A percentile compares a stretch with the other conserved stretches of the same genome.
Conservation (phyloP, 2,888 invertebrate genomes). For the Polia nebulosa region DNA sequence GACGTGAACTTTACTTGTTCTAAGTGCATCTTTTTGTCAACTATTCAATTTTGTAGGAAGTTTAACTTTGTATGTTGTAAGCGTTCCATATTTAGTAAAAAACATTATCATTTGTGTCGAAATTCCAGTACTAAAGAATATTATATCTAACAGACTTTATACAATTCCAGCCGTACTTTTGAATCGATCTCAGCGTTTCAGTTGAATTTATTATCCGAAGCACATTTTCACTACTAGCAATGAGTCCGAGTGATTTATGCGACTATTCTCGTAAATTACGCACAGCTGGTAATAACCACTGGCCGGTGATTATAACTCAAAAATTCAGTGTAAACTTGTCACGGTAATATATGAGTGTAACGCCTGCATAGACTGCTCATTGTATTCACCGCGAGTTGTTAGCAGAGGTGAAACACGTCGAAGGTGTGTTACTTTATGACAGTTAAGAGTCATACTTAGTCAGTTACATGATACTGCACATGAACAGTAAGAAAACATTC, state of each 20-base stretch:
- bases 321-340: constrained; percentile 29
- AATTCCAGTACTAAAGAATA: not conserved
- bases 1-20: constrained; percentile 16
- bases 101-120: not conserved
- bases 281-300: constrained; percentile 30
- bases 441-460: no score
- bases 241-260: constrained; percentile 25
- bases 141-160: not conserved
- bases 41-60: not conserved
- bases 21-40: constrained; percentile 9
- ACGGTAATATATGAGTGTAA: not conserved
- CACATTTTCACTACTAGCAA: constrained; percentile 2
- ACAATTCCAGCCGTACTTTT: not conserved
- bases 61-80: not conserved
- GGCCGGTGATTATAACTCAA: constrained; percentile 37
- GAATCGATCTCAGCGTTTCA: not conserved
- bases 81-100: not conserved
- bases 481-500: no score
- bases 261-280: constrained; percentile 44
- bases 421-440: not conserved
- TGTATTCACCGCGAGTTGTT: not conserved
- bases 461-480: no score
- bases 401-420: not conserved
- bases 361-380: not conserved
- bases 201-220: not conserved